Conservation (phyloP, 2,113 vertebrate species). For the Austrofundulus limnaeus region DNA sequence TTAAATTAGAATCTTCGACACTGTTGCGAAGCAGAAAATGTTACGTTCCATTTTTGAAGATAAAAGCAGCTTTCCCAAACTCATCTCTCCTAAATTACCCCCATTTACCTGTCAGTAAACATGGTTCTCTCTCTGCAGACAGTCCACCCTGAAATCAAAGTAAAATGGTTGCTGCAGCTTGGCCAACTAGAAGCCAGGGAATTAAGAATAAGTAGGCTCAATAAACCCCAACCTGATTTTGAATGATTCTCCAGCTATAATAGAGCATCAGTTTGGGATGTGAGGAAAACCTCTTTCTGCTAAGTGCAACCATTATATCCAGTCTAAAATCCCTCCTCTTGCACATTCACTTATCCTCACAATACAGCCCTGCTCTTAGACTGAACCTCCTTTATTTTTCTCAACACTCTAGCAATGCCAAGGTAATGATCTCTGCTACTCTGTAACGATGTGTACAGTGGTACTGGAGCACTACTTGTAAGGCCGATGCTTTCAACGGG, state of each 20-base stretch:
- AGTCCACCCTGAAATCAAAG: too few relatives aligned
- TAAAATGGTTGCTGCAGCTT: too few relatives aligned
- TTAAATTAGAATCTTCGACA: slow-evolving; percentile 46
- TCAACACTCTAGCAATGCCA: slow-evolving; percentile 52
- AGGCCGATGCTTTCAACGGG: slow-evolving; percentile 40
- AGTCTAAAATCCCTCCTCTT: slow-evolving; percentile 50
- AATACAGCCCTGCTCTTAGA: slow-evolving; percentile 41
- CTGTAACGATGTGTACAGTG: slow-evolving; percentile 62
- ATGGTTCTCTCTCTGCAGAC: too few relatives aligned
- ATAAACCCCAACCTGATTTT: too few relatives aligned
- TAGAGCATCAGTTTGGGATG: too few relatives aligned
- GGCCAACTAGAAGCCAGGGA: too few relatives aligned
- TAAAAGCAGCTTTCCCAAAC: too few relatives aligned
- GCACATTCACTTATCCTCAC: slow-evolving; percentile 38
- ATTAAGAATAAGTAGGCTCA: too few relatives aligned
- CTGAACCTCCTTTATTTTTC: slow-evolving; percentile 55
- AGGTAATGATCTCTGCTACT: slow-evolving; percentile 58
- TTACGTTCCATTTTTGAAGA: too few relatives aligned
- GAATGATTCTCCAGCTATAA: too few relatives aligned
- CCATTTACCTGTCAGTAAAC: too few relatives aligned
- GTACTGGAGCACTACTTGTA: slow-evolving; percentile 46
- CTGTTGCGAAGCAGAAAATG: slow-evolving; percentile 20
- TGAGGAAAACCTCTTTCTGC: slow-evolving; percentile 32
- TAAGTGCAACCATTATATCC: slow-evolving; percentile 58
- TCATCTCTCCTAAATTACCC: too few relatives aligned